Evolutionary conservation across 1,140 invertebrate genomes (phyloP).

Genomic region (Asbolus verrucosus): DNA sequence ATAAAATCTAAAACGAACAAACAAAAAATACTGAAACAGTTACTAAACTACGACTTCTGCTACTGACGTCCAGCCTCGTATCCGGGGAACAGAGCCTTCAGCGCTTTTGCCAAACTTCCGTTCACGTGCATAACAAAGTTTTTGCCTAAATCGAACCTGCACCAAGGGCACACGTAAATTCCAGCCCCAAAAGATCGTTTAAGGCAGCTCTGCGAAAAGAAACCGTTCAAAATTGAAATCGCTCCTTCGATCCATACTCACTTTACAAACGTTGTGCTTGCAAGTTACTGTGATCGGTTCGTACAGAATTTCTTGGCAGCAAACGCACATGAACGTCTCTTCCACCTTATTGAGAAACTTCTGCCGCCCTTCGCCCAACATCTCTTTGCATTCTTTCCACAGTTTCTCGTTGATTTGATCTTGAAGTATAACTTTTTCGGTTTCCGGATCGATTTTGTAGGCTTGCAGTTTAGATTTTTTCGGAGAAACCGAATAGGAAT

Average conservation of each 20-base stretch:
- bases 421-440: conserved; percentile 69
- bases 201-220: conserved; percentile 70
- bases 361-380: conserved; percentile 67
- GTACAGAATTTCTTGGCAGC: conserved; percentile 82
- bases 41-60: too few relatives aligned
- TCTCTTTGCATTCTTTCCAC: conserved; percentile 73
- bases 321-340: conserved; percentile 81
- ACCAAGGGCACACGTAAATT: conserved; percentile 76
- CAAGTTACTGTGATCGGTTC: conserved; percentile 82
- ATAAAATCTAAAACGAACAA: too few relatives aligned
- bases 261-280: conserved; percentile 82
- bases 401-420: conserved; percentile 72
- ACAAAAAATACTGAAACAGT: too few relatives aligned
- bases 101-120: conserved; percentile 65
- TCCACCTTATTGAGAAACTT: conserved; percentile 76
- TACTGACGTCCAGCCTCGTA: conserved; percentile 53
- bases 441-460: conserved; percentile 68
- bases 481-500: conserved; percentile 22
- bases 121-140: conserved; percentile 70
- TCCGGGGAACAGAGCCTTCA: conserved; percentile 58
- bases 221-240: not conserved
- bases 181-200: conserved; percentile 76
- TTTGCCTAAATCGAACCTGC: conserved; percentile 73
- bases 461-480: conserved; percentile 67
- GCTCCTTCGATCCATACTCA: conserved; percentile 63